These are phyloP conservation scores for Lepidurus packardi DNA, from an alignment of 1,140 invertebrate genomes.

Conservation along the genomic window DNA sequence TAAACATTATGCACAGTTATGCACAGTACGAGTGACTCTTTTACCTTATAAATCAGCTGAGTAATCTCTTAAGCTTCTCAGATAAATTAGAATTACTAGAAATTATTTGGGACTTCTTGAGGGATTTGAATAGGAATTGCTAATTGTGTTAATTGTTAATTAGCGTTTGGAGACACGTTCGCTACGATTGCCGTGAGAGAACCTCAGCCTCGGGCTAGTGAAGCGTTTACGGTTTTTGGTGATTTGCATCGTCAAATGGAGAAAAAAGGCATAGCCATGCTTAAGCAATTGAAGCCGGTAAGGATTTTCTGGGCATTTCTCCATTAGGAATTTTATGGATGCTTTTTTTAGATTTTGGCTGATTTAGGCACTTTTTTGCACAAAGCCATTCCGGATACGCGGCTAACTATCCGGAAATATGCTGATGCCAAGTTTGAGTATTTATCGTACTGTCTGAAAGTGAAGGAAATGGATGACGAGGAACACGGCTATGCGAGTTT, in stretches of 20 bases:
- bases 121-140: too few species aligned
- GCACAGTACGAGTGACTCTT: too few species aligned
- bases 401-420: constrained; percentile 94
- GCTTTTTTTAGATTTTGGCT: constrained; percentile 63
- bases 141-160: too few species aligned
- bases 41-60: too few species aligned
- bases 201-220: constrained; percentile 87
- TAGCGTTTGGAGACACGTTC: constrained; percentile 90
- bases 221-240: constrained; percentile 91
- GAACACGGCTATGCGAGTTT: constrained; percentile 87
- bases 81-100: too few species aligned
- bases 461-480: constrained; percentile 98
- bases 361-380: constrained; percentile 93
- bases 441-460: constrained; percentile 94
- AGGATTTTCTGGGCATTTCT: constrained; percentile 38
- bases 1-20: too few species aligned
- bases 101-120: too few species aligned
- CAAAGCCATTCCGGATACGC: constrained; percentile 96
- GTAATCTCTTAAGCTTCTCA: too few species aligned
- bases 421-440: constrained; percentile 98
- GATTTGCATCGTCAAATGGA: constrained; percentile 91
- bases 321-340: background rate
- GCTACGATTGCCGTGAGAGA: constrained; percentile 89
- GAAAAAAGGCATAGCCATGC: constrained; percentile 80
- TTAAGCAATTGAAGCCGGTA: constrained; percentile 87